Percentiles rank a stretch among this genome's conserved stretches.
Conservation (phyloP, 2,797 vertebrate genomes). For the Hydrocynus forskahlii region DNA sequence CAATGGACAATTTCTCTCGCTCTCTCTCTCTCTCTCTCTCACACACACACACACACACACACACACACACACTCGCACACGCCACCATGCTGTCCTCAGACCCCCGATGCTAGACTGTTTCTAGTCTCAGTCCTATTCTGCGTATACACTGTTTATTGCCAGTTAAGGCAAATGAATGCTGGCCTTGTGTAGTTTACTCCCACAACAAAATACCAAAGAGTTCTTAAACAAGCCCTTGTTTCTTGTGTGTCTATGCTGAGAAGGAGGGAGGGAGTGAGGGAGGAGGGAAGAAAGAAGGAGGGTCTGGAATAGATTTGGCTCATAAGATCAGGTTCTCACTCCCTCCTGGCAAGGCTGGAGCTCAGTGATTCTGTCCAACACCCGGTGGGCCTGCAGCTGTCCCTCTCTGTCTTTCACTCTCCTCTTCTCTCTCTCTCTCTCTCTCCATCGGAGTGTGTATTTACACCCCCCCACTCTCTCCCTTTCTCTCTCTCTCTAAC, state of each 20-base stretch:
- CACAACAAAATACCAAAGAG: constrained; percentile 42
- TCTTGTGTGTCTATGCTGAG: constrained; percentile 42
- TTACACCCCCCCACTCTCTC: too few relatives aligned
- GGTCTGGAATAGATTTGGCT: constrained; percentile 54
- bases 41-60: neutral
- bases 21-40: neutral
- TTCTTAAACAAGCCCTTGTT: constrained; percentile 46
- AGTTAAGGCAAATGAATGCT: constrained; percentile 47
- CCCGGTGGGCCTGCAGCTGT: constrained; percentile 57
- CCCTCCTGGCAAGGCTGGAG: constrained; percentile 54
- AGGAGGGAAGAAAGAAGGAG: constrained; percentile 22
- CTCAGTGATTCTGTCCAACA: constrained; percentile 53
- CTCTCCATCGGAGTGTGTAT: too few relatives aligned
- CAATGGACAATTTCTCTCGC: constrained; percentile 1
- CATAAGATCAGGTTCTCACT: constrained; percentile 57
- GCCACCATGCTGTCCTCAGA: constrained; percentile 17
- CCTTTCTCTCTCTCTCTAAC: too few relatives aligned
- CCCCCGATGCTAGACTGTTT: constrained; percentile 15
- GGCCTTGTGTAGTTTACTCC: constrained; percentile 45
- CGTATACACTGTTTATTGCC: constrained; percentile 33
- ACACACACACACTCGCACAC: neutral
- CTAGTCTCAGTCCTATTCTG: constrained; percentile 12
- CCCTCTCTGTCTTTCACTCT: constrained; percentile 8
- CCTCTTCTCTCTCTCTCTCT: neutral
- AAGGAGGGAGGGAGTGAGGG: constrained; percentile 36